Percentiles rank a stretch among this genome's conserved stretches.
Evolutionary conservation across 2,888 invertebrate genomes (phyloP).

Genomic region (Beris morrisii): DNA sequence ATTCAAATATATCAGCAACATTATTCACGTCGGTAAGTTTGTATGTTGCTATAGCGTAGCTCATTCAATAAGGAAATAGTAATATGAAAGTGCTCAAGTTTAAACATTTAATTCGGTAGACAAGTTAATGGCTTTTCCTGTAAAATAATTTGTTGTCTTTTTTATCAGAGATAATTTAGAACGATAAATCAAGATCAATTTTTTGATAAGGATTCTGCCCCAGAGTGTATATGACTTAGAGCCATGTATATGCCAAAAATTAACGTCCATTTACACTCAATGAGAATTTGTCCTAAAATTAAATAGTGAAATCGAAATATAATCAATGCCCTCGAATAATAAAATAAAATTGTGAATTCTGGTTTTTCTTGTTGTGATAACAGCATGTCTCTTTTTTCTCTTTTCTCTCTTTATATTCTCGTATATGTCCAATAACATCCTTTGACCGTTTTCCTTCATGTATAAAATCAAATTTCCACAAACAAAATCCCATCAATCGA

Average conservation of each 20-base stretch:
- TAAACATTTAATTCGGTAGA: too few species aligned
- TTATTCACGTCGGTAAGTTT: too few species aligned
- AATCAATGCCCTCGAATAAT: not conserved
- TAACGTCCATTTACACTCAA: constrained; percentile 26
- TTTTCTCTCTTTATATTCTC: constrained; percentile 34
- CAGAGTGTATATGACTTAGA: too few species aligned
- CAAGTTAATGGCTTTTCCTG: too few species aligned
- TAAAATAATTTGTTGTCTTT: too few species aligned
- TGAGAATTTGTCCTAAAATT: constrained; percentile 3
- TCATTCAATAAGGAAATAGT: too few species aligned
- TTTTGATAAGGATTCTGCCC: too few species aligned
- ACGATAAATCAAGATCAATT: too few species aligned
- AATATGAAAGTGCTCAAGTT: too few species aligned
- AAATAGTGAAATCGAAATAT: not conserved
- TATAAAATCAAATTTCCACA: constrained; percentile 23
- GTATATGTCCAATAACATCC: constrained; percentile 26
- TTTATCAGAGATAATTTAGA: too few species aligned
- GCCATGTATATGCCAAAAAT: not conserved
- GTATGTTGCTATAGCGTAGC: too few species aligned
- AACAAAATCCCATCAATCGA: constrained; percentile 21
- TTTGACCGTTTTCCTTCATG: constrained; percentile 14
- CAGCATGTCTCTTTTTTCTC: constrained; percentile 50
- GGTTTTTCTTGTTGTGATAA: constrained; percentile 44
- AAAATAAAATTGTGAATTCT: constrained; percentile 7
- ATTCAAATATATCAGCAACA: too few species aligned